Evolutionary conservation across 1,140 invertebrate genomes (phyloP).

Genomic region (Whitmania pigra): DNA sequence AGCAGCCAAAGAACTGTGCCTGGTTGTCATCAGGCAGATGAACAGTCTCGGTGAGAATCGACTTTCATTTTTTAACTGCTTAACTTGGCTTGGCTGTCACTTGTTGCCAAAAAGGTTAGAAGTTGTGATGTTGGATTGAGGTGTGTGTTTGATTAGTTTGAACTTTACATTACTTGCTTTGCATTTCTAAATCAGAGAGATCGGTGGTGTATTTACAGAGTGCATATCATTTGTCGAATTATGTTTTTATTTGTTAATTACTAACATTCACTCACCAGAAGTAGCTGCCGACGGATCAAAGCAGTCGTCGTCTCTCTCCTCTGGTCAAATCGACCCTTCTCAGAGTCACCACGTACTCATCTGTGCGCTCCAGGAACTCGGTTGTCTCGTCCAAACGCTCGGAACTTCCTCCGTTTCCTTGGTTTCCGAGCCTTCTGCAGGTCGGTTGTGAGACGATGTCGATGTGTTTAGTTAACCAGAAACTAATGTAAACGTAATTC

Average conservation of each 20-base stretch:
- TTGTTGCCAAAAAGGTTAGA: no score
- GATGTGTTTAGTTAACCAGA: no score
- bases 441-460: constrained; percentile 42
- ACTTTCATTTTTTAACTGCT: constrained; percentile 16
- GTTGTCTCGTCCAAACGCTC: constrained; percentile 59
- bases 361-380: constrained; percentile 80
- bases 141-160: no score
- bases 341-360: constrained; percentile 81
- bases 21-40: constrained; percentile 83
- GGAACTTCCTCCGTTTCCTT: constrained; percentile 81
- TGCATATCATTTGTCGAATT: not conserved
- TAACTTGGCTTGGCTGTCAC: no score
- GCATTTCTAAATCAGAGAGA: no score
- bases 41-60: constrained; percentile 71
- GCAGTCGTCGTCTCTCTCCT: not conserved
- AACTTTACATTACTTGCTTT: no score
- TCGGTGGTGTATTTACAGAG: not conserved
- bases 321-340: constrained; percentile 29
- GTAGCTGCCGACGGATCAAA: not conserved
- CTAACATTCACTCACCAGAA: not conserved
- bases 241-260: not conserved
- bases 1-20: constrained; percentile 77
- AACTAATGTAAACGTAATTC: no score
- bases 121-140: no score
- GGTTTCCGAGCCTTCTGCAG: constrained; percentile 68